phyloP scores from a whole-genome alignment of 2,113 vertebrate species.

The Cavia porcellus region DNA sequence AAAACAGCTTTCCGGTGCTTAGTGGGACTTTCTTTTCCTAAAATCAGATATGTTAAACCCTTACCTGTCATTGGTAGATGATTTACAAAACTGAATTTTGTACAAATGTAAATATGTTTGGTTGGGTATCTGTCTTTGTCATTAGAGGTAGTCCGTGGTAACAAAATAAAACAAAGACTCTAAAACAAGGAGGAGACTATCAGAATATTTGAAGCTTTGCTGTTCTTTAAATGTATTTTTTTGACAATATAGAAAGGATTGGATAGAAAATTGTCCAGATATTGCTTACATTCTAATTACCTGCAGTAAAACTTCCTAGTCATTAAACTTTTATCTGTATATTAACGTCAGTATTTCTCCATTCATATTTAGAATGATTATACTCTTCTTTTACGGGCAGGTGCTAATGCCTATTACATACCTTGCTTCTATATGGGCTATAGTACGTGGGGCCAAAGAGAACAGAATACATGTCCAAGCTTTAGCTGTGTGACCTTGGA shows the following conservation, averaged over 20 bases:
- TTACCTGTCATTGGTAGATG: neutral
- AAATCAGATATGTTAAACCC: slow-evolving; percentile 1
- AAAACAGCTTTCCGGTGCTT: neutral
- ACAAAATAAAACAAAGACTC: neutral
- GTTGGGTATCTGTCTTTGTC: neutral
- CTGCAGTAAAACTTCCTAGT: neutral
- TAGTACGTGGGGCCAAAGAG: neutral
- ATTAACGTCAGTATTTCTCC: neutral
- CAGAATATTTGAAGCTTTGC: neutral
- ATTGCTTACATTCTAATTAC: slow-evolving; percentile 16
- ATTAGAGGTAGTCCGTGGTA: neutral
- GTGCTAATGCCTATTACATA: neutral
- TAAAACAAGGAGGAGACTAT: neutral
- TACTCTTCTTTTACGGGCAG: neutral
- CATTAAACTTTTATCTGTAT: slow-evolving; percentile 5
- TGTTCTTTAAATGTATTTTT: neutral
- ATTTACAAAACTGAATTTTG: slow-evolving; percentile 43
- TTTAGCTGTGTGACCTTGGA: neutral
- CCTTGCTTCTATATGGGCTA: neutral
- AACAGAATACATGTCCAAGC: neutral
- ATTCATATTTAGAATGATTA: neutral
- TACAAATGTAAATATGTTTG: neutral
- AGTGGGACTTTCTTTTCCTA: neutral
- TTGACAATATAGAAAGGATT: neutral
- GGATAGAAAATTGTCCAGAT: slow-evolving; percentile 5